Evolutionary conservation across 2,888 invertebrate genomes (phyloP).

Genomic region (Agrotis ipsilon): DNA sequence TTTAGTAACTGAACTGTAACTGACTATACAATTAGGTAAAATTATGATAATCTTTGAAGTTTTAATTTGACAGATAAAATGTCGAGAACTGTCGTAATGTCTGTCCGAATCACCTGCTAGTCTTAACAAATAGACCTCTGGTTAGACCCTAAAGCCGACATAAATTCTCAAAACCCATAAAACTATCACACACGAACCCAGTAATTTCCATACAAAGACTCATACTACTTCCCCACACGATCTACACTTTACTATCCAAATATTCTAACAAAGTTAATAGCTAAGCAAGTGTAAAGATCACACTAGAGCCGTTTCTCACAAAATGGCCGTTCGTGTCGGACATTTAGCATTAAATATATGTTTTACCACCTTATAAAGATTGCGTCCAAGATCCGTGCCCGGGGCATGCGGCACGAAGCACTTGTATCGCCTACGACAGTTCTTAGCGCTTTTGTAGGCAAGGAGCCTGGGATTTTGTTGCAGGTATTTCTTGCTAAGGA

Average conservation of each 20-base stretch:
- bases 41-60: no score
- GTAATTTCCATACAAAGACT: background rate
- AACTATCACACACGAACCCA: background rate
- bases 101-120: no score
- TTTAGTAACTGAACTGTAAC: no score
- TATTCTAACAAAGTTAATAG: constrained; percentile 46
- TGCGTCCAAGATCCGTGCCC: constrained; percentile 84
- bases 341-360: constrained; percentile 90
- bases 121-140: background rate
- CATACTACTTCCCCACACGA: background rate
- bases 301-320: constrained; percentile 75
- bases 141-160: background rate
- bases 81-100: no score
- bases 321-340: constrained; percentile 79
- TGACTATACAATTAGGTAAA: no score
- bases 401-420: constrained; percentile 86
- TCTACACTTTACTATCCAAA: constrained; percentile 29
- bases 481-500: no score
- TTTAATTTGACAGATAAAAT: no score
- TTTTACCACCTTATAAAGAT: constrained; percentile 91
- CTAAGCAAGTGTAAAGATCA: constrained; percentile 66
- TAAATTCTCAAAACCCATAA: background rate
- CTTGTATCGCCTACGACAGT: constrained; percentile 84
- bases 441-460: constrained; percentile 69
- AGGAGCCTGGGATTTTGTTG: constrained; percentile 60